Base-by-base conservation (phyloP, 2,113 vertebrate genomes). In the Anoplopoma fimbria region DNA sequence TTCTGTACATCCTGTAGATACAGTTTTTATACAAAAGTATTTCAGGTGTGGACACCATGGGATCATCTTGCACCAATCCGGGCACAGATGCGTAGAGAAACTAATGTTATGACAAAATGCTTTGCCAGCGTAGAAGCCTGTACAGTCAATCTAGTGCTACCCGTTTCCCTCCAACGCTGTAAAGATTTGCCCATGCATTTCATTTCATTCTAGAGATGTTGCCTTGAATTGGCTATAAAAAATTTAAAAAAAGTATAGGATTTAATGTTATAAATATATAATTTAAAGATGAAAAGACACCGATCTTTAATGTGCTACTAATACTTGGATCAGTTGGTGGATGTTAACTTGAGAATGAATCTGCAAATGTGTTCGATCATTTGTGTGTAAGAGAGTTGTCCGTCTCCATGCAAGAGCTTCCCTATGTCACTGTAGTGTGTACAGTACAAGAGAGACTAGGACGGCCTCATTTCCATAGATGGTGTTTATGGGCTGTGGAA, bases 81-180 rank as follows among this genome's bases (percentile, higher is more conserved):
- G 88, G 86, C 90, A 91, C 90, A 86, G 65, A 92, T 80, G 58
- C 73, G 25, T 89, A 85, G 78, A 86, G 73, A 81, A 88, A 79
- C 83, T 53, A 77, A 79, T 27, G 67, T 87, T 72, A 85, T 73
- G 82, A 88, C 42, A 80, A 89, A 75, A 89, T 67, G 91, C 91
- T 94, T 95, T 88, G 88, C 91, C 87, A 85, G 65, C 91, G 73
- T 93, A 91, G 88, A 90, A 89, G 84, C 93, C 84, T 93, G 94
- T 95, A 95, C 91, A 95, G 95, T 92, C 87, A 89, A 93, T 92
- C 86, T 87, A 85, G 90, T 95, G 91, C 90, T 89, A 88, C 87
- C 82, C 40, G 82, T 90, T 80, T 75, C 78, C 89, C 77, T 74
- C 60, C 69, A 67, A 64, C 15, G 86, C 88, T 94, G 92, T 94